phyloP scores from a whole-genome alignment of 2,888 invertebrate species.

The Heliconius ethilla region DNA sequence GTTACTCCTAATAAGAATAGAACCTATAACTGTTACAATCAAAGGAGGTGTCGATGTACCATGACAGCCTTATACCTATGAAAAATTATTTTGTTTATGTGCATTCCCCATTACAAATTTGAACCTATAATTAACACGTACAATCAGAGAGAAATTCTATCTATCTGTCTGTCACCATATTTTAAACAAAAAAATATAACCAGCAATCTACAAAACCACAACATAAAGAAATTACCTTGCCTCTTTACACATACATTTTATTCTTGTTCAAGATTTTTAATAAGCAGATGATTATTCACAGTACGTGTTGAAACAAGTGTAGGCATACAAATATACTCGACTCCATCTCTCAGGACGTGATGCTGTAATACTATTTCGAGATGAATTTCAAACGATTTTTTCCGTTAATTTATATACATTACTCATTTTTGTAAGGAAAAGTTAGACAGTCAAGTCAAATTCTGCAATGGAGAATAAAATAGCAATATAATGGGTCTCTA shows the following conservation, averaged over 20 bases:
- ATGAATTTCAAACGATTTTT: neutral
- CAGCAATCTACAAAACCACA: neutral
- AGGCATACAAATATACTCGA: slow-evolving; percentile 50
- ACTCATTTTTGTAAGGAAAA: neutral
- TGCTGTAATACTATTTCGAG: slow-evolving; percentile 27
- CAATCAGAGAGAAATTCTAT: no score
- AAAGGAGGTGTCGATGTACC: no score
- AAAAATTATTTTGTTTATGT: no score
- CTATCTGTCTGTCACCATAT: neutral
- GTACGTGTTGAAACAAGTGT: slow-evolving; percentile 49
- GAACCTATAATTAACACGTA: no score
- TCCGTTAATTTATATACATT: slow-evolving; percentile 1
- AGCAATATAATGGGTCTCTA: neutral
- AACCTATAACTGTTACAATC: no score
- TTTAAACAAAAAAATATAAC: neutral
- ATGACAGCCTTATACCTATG: no score
- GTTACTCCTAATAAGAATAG: no score
- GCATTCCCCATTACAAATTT: no score
- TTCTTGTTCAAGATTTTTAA: slow-evolving; percentile 42
- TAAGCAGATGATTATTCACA: slow-evolving; percentile 45
- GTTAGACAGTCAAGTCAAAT: neutral
- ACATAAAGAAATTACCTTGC: slow-evolving; percentile 12
- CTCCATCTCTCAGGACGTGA: slow-evolving; percentile 49
- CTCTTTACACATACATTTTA: slow-evolving; percentile 1
- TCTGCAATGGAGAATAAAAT: slow-evolving; percentile 26